These are phyloP conservation scores for Oryctes rhinoceros DNA, from an alignment of 1,140 invertebrate species.

Conservation along the genomic window DNA sequence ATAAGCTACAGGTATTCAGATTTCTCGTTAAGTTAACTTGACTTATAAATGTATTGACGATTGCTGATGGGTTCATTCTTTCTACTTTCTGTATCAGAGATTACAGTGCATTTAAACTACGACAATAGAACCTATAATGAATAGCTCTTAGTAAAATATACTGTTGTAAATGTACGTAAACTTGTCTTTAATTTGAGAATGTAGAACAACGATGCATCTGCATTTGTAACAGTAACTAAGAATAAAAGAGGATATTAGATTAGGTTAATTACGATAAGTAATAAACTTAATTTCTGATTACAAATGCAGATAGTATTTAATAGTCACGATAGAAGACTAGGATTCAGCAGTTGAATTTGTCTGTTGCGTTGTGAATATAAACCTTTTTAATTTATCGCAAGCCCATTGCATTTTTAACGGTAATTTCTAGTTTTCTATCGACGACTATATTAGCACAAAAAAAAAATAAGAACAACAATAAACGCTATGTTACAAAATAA, in stretches of 20 bases:
- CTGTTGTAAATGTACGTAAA: constrained; percentile 3
- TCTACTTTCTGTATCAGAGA: background rate
- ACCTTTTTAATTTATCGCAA: background rate
- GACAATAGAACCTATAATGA: constrained; percentile 5
- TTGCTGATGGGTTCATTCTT: background rate
- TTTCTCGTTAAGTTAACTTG: background rate
- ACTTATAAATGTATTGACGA: background rate
- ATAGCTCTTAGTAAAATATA: background rate
- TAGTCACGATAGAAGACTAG: background rate
- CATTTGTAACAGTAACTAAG: background rate
- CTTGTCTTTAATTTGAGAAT: background rate
- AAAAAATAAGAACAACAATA: background rate
- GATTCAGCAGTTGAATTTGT: background rate
- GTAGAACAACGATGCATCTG: constrained; percentile 2
- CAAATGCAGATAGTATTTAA: constrained; percentile 14
- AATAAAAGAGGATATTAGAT: constrained; percentile 6
- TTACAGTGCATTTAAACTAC: background rate
- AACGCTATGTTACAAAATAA: background rate
- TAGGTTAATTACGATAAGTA: background rate
- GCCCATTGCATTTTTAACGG: background rate
- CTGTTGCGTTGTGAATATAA: background rate
- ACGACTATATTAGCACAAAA: background rate
- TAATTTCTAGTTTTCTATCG: background rate
- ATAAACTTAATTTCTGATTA: background rate
- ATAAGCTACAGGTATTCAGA: background rate